Evolutionary conservation across 2,797 vertebrate species (phyloP).

Genomic region (Coreius guichenoti): DNA sequence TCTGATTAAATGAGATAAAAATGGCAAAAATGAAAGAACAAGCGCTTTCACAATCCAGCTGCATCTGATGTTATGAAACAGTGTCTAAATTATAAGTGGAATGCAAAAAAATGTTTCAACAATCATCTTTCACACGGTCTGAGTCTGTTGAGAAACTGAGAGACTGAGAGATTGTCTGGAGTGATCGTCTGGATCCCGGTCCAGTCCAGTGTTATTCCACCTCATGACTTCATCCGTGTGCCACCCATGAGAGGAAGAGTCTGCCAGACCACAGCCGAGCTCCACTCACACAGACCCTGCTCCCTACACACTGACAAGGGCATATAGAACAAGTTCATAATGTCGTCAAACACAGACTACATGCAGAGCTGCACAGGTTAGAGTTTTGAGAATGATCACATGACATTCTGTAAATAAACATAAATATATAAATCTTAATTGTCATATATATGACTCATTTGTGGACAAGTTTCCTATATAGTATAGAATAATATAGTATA

Average conservation of each 20-base stretch:
- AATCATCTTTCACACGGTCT: not conserved
- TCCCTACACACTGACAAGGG: slow-evolving; percentile 1
- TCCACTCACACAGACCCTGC: not conserved
- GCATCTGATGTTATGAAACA: not conserved
- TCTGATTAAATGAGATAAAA: not conserved
- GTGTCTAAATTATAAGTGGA: not conserved
- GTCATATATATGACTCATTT: too few species aligned
- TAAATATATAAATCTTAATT: not conserved
- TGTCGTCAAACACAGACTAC: not conserved
- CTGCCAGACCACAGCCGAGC: slow-evolving; percentile 23
- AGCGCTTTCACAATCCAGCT: not conserved
- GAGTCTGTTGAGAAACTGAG: slow-evolving; percentile 18
- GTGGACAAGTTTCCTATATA: too few species aligned
- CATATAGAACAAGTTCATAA: not conserved
- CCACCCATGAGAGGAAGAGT: slow-evolving; percentile 45
- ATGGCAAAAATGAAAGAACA: not conserved
- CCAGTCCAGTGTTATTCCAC: slow-evolving; percentile 29
- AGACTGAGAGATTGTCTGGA: slow-evolving; percentile 6
- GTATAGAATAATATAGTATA: too few species aligned
- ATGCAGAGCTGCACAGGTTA: not conserved
- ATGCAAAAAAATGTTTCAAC: slow-evolving; percentile 5
- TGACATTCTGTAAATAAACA: not conserved
- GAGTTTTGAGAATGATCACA: not conserved
- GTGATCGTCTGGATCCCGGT: not conserved
- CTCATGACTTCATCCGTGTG: slow-evolving; percentile 48